Evolutionary conservation across 2,113 vertebrate species (phyloP).

Genomic region (Calidris pygmaea): DNA sequence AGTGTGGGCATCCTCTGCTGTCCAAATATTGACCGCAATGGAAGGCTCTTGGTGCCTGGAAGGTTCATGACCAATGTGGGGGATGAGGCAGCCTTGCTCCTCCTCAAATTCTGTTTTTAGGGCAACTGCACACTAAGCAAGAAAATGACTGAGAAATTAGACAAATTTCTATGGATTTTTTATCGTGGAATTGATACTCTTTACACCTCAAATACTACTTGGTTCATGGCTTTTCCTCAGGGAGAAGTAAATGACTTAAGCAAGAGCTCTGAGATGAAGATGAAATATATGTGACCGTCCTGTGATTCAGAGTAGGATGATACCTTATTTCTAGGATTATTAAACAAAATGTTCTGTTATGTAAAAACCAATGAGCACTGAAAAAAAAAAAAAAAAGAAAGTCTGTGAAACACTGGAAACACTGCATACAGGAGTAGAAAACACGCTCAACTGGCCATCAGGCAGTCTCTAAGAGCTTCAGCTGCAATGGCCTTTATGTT

Average conservation of each 20-base stretch:
- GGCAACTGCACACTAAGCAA: neutral
- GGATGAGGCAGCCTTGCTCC: rapidly evolving
- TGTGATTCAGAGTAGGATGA: neutral
- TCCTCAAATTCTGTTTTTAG: neutral
- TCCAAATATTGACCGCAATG: neutral
- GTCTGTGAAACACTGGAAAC: neutral
- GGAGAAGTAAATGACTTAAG: neutral
- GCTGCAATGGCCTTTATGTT: neutral
- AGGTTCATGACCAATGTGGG: neutral
- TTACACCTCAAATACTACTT: neutral
- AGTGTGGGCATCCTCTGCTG: neutral
- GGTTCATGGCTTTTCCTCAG: neutral
- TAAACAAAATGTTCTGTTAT: neutral
- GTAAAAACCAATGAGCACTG: neutral
- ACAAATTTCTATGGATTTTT: neutral
- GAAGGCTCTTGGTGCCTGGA: neutral
- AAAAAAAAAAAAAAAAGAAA: neutral
- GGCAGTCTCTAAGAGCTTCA: neutral
- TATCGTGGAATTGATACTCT: neutral
- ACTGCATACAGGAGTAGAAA: neutral
- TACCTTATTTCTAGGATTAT: neutral
- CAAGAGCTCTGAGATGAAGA: neutral
- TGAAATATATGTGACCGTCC: rapidly evolving
- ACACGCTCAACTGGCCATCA: neutral
- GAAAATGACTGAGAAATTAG: neutral